Conservation (phyloP, 2,888 invertebrate species). For the Harpagoxenus sublaevis region DNA sequence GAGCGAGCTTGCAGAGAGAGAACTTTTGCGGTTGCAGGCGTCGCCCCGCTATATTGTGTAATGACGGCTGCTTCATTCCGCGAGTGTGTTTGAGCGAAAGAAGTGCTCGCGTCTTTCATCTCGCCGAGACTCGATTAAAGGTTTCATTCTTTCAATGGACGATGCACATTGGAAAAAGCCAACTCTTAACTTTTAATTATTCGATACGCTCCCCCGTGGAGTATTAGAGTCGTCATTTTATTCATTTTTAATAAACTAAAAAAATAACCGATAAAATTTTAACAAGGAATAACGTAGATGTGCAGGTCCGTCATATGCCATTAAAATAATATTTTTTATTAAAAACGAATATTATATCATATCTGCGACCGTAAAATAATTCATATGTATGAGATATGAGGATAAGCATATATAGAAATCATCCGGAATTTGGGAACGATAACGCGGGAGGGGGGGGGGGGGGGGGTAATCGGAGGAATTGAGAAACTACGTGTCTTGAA, state of each 20-base stretch:
- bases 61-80: slow-evolving; percentile 42
- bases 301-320: not conserved
- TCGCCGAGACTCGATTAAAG: slow-evolving; percentile 33
- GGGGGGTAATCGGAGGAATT: not conserved
- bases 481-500: not conserved
- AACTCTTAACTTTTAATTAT: not conserved
- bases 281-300: not conserved
- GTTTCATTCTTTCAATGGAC: slow-evolving; percentile 10
- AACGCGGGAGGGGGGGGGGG: not conserved
- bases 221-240: not conserved
- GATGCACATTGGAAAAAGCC: not conserved
- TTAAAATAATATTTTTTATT: not conserved
- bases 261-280: not conserved
- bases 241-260: slow-evolving; percentile 4
- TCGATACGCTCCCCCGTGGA: not conserved
- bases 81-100: slow-evolving; percentile 32
- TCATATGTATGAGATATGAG: not conserved
- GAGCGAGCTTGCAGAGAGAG: slow-evolving; percentile 20
- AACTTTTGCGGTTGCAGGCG: slow-evolving; percentile 23
- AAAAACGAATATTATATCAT: not conserved
- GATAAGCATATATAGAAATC: not conserved
- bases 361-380: not conserved
- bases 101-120: slow-evolving; percentile 28
- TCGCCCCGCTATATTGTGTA: slow-evolving; percentile 31
- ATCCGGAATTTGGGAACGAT: not conserved